A percentile compares a stretch with the other conserved stretches of the same genome.
Evolutionary conservation across 2,113 vertebrate genomes (phyloP).

Genomic region (Xenopus laevis): DNA sequence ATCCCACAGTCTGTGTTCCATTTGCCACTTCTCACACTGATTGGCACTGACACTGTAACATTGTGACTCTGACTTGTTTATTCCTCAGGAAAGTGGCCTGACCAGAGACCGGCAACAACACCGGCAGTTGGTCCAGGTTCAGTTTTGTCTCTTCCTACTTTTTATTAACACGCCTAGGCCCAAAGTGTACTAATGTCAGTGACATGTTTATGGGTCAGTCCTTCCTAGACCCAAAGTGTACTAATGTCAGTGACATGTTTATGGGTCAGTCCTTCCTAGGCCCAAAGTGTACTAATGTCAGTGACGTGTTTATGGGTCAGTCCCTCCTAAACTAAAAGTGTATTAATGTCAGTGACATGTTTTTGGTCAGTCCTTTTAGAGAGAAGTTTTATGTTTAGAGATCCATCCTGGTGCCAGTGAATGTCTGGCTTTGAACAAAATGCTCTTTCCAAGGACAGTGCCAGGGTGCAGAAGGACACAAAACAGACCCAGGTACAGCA

Average conservation of each 20-base stretch:
- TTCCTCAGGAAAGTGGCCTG: not conserved
- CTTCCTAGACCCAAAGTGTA: not conserved
- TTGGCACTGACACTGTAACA: no score
- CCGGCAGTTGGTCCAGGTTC: not conserved
- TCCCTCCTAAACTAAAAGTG: not conserved
- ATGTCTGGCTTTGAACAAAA: no score
- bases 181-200: not conserved
- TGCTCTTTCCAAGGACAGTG: no score
- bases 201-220: not conserved
- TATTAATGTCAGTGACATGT: not conserved
- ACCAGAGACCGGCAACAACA: not conserved
- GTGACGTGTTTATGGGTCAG: not conserved
- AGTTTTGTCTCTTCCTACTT: not conserved
- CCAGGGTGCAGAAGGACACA: not conserved
- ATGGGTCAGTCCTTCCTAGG: not conserved
- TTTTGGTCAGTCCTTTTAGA: not conserved
- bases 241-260: not conserved
- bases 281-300: not conserved
- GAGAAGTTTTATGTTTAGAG: no score
- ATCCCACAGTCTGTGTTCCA: no score
- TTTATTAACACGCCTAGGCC: slow-evolving; percentile 4
- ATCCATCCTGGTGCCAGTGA: no score
- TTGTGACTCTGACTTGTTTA: not conserved
- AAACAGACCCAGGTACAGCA: not conserved
- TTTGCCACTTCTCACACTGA: no score